Percentiles rank a stretch among this genome's conserved stretches.
Evolutionary conservation across 2,113 vertebrate genomes (phyloP).

Genomic region (Trachemys scripta): DNA sequence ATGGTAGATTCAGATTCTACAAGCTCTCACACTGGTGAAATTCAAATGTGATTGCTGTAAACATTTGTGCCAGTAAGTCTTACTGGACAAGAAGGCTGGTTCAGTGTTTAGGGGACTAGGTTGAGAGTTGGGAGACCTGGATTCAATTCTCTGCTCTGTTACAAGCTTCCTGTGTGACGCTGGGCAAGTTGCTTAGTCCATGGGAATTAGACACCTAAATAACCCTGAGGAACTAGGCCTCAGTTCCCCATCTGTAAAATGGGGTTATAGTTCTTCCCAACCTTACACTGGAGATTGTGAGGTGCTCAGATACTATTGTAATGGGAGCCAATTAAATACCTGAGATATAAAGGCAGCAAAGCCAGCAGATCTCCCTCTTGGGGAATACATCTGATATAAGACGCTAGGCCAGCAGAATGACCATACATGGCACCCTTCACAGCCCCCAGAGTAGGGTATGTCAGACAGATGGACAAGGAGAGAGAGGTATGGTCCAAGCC

Average conservation of each 20-base stretch:
- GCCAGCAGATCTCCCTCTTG: background rate
- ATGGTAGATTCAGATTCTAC: too few species aligned
- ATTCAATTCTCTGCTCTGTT: background rate
- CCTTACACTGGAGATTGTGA: background rate
- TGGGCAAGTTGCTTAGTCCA: fast-evolving
- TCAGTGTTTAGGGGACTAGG: background rate
- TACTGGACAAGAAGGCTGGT: background rate
- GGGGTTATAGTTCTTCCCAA: background rate
- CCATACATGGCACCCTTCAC: background rate
- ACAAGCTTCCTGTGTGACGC: background rate
- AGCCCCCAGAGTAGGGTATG: background rate
- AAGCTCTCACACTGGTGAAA: too few species aligned
- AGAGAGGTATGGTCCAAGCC: background rate
- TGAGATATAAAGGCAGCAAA: background rate
- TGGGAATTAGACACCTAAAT: background rate
- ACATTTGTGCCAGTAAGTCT: background rate
- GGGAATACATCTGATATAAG: background rate
- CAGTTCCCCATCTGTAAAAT: background rate
- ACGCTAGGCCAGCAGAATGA: background rate
- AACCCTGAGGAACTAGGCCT: background rate
- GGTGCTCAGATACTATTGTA: background rate
- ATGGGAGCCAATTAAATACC: background rate
- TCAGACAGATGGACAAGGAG: background rate
- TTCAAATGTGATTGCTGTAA: background rate
- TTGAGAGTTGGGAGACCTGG: background rate